Percentiles rank a stretch among this genome's conserved stretches.
Conservation (phyloP, 2,113 vertebrate species). For the Nibea coibor region DNA sequence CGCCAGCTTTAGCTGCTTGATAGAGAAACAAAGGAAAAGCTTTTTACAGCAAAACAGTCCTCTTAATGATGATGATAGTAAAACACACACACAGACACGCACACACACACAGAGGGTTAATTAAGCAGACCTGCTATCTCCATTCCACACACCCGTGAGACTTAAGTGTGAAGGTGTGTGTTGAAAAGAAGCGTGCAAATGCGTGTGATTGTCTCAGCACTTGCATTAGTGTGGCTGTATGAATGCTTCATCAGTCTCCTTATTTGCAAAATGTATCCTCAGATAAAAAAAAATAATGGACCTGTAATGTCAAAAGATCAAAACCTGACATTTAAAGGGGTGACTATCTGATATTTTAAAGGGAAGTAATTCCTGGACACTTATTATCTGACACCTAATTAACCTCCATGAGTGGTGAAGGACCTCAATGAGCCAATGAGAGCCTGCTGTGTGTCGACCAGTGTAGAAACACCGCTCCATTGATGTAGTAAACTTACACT, state of each 20-base stretch:
- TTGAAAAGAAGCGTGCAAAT: slow-evolving; percentile 8
- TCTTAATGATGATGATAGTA: background rate
- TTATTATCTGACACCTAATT: slow-evolving; percentile 78
- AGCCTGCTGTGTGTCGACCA: background rate
- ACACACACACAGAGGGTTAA: slow-evolving; percentile 40
- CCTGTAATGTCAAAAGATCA: slow-evolving; percentile 69
- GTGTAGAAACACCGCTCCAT: background rate
- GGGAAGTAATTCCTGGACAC: slow-evolving; percentile 57
- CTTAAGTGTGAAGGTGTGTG: slow-evolving; percentile 26
- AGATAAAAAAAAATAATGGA: slow-evolving; percentile 24
- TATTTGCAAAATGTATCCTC: slow-evolving; percentile 11
- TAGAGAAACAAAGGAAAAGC: background rate
- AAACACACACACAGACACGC: slow-evolving; percentile 22
- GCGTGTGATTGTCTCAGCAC: background rate
- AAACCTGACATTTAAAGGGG: slow-evolving; percentile 77
- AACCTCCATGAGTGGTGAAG: slow-evolving; percentile 66
- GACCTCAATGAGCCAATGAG: slow-evolving; percentile 47
- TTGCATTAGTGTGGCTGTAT: background rate
- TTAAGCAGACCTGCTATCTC: slow-evolving; percentile 51
- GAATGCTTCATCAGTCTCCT: slow-evolving; percentile 22
- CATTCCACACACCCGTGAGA: slow-evolving; percentile 14
- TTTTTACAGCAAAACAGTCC: background rate
- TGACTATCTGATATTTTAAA: slow-evolving; percentile 77
- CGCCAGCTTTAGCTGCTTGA: slow-evolving; percentile 88
- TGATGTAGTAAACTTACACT: slow-evolving; percentile 87